Evolutionary conservation across 2,113 vertebrate genomes (phyloP), one percentile per base, ranked within the genome.

Genomic region (Rhodinocichla rosea): DNA sequence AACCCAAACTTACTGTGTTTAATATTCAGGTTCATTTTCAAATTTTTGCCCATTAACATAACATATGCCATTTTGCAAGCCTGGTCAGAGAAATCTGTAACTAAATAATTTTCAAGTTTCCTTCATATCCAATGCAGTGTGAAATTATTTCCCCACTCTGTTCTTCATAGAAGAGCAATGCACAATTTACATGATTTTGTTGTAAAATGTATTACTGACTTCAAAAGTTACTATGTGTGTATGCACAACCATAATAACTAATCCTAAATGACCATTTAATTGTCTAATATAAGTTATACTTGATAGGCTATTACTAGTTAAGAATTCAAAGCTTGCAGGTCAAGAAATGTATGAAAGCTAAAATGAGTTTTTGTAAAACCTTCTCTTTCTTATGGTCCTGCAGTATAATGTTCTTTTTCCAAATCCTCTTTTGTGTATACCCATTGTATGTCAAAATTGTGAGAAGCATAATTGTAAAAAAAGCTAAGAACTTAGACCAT

Each of bases 51-150:
- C 75, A 98, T 98, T 98, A 98, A 97, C 98, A 98, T 98, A 98
- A 98, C 98, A 97, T 97, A 98, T 98, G 95, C 97, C 68, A 97
- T 76, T 98, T 97, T 98, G 93, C 98, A 98, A 98, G 98, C 97
- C 97, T 96, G 98, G 98, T 98, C 98, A 98, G 94, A 98, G 96
- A 97, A 96, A 97, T 98, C 97, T 98, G 97, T 97, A 98, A 97
- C 97, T 97, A 98, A 98, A 98, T 98, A 98, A 98, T 98, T 98
- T 98, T 98, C 98, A 97, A 98, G 96, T 98, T 98, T 97, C 95
- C 97, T 98, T 98, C 97, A 98, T 97, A 98, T 96, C 96, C 97
- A 97, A 98, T 98, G 97, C 98, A 98, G 98, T 98, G 98, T 98
- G 98, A 98, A 98, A 98, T 98, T 98, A 98, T 98, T 98, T 98